Base-by-base conservation (phyloP, 2,797 vertebrate species). In the Takifugu ocellatus region DNA sequence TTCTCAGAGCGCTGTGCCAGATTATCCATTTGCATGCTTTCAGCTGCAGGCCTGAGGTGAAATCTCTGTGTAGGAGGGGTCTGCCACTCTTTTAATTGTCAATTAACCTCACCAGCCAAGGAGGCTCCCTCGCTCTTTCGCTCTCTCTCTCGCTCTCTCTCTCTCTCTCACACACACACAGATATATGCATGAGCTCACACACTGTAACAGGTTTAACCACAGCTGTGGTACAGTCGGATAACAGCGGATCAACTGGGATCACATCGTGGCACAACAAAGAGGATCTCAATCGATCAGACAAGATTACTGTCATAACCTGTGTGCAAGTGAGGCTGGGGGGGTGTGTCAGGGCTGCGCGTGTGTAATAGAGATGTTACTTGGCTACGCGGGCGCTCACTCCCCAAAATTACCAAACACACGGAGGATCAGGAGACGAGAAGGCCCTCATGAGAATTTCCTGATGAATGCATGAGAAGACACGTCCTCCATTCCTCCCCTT, bases 41-140 rank as follows among this genome's bases (percentile, higher is more conserved):
- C 75, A 73, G 77, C 77, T 73, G 69, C 82, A 85, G 87, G 85
- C 87, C 85, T 39, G 65, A 70, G 72, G 82, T 84, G 83, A 87
- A 85, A 87, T 85, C 87, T 83, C 74, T 78, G 64, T 74, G 77
- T 80, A 76, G 84, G 75, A 75, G 74, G 82, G 72, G 75, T 74
- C 66, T 55, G 72, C 75, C 75, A 75, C 85, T 80, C 83, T 81
- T 86, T 90, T 90, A 90, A 91, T 91, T 90, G 89, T 86, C 89
- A 82, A 87, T 90, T 90, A 90, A 90, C 83, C 87, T 71, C 48
- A 25, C 48, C 61, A 74, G 68, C 62, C 63, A 25, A 44, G 62
- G 54, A 71, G 63, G 66, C 57, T 76, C 71, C 52, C 63, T 52
- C 49, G 17, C 66, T 59, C 60, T 67, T 21, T 0, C 56, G 50